These are phyloP conservation scores for Mylabris phalerata DNA, from an alignment of 1,140 invertebrate genomes.

Conservation along the genomic window DNA sequence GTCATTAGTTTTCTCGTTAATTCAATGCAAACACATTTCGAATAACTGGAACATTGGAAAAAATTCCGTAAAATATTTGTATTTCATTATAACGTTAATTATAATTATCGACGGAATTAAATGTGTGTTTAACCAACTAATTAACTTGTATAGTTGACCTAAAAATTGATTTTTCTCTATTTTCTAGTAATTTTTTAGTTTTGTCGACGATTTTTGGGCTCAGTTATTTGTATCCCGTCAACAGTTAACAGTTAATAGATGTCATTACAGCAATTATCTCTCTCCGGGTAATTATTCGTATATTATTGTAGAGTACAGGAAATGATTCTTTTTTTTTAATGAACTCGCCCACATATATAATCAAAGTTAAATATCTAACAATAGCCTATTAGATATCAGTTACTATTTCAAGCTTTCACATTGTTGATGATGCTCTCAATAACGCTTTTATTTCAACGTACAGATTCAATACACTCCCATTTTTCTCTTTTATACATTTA, in stretches of 20 bases:
- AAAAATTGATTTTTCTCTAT: too few species aligned
- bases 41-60: constrained; percentile 9
- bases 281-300: constrained; percentile 41
- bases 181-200: too few species aligned
- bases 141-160: too few species aligned
- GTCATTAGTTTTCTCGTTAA: constrained; percentile 17
- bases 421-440: constrained; percentile 24
- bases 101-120: constrained; percentile 12
- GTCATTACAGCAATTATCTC: constrained; percentile 40
- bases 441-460: constrained; percentile 13
- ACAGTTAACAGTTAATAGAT: constrained; percentile 30
- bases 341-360: constrained; percentile 42
- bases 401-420: constrained; percentile 24
- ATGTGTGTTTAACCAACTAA: constrained; percentile 10
- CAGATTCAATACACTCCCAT: too few species aligned
- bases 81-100: constrained; percentile 16
- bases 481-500: too few species aligned
- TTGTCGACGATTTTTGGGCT: too few species aligned
- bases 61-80: constrained; percentile 12
- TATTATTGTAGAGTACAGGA: constrained; percentile 40
- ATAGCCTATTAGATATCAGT: constrained; percentile 37
- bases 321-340: constrained; percentile 42
- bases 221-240: background rate
- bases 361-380: constrained; percentile 42
- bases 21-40: constrained; percentile 7